A percentile compares a stretch with the other conserved stretches of the same genome.
Conservation (phyloP, 2,113 vertebrate genomes). For the Procavia capensis region DNA sequence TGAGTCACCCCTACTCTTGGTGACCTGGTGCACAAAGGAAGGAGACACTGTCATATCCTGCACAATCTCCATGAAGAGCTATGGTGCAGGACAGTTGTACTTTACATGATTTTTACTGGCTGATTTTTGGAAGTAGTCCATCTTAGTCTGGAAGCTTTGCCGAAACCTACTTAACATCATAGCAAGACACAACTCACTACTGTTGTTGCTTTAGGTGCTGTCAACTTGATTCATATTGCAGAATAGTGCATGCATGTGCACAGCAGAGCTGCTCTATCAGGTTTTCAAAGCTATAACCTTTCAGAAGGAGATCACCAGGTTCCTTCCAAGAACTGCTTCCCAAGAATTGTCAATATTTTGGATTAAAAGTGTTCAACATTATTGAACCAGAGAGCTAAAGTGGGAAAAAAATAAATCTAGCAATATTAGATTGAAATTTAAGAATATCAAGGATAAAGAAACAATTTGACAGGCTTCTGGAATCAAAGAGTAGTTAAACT, state of each 20-base stretch:
- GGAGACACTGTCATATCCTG: background rate
- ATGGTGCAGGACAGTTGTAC: background rate
- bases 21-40: background rate
- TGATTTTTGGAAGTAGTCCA: background rate
- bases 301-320: background rate
- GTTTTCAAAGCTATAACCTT: background rate
- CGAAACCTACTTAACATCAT: too few relatives aligned
- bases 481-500: background rate
- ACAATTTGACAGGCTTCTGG: background rate
- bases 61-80: background rate
- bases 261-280: background rate
- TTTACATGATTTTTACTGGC: background rate
- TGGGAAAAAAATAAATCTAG: background rate
- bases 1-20: background rate
- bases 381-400: background rate
- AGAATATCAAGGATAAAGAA: background rate
- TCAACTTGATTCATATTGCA: background rate
- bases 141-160: background rate
- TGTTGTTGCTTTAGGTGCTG: too few relatives aligned
- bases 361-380: background rate
- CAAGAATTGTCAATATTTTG: background rate
- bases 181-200: too few relatives aligned
- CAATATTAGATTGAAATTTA: slow-evolving; percentile 22
- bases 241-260: background rate
- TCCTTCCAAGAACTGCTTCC: too few relatives aligned